Base-by-base conservation (phyloP, 2,113 vertebrate genomes). In the Laticauda laticaudata region DNA sequence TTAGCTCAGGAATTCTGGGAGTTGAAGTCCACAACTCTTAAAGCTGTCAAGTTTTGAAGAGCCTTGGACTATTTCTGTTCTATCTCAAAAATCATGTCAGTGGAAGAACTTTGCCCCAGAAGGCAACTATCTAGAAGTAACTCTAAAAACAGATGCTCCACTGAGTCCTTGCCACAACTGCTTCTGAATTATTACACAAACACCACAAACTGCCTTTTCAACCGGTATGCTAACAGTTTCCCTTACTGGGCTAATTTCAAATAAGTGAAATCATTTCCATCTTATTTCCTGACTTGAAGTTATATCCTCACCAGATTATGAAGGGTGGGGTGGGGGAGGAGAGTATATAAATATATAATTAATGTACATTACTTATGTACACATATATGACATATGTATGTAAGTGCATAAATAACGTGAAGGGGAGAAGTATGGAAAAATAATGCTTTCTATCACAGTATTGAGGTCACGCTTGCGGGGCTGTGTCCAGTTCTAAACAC, bases 31-130 rank as follows among this genome's bases (percentile, higher is more conserved):
- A 51, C 48, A 51, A 51, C 8, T 51, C 8, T 51, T 51, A 51
- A 51, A 51, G 8, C 8, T 51, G 48, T 1, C 48, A 51, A 51
- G 48, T 51, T 51, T 51, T 51, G 48, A 51, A 51, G 48, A 51
- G 7, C 48, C 7, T 51, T 51, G 48, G 48, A 9, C 20, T 6
- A 57, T 23, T 57, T 57, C 56, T 21, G 2, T 2, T 7, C 21
- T 8, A 57, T 29, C 3, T 26, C 14, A 61, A 29, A 24, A 2
- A 90, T 86, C 56, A 39, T 3, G 61, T 0, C 0, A 10, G 2
- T 87, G 92, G 90, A 94, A 92, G 2, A 86, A 92, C 54, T 93
- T 86, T 54, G 87, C 91, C 26, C 61, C 29, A 90, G 59, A 11
- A 61, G 0, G 51, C 89, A 88, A 43, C 87, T 26, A 91, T 23